Percentiles rank a stretch among this genome's conserved stretches.
Conservation (phyloP, 1,140 invertebrate species). For the Carposina sasakii region DNA sequence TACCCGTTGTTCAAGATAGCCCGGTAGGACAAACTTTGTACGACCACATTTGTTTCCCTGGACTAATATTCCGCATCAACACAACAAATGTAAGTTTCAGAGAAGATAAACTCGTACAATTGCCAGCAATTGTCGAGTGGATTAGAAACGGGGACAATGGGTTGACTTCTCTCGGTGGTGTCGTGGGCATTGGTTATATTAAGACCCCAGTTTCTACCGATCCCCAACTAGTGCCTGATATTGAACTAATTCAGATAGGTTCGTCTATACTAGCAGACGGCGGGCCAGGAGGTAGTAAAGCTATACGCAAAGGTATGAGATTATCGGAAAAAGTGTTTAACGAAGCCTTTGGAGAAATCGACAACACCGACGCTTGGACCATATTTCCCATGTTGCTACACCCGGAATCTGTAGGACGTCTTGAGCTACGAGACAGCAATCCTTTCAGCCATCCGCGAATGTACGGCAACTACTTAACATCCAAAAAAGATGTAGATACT, state of each 20-base stretch:
- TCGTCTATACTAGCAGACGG: conserved; percentile 75
- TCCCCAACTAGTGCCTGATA: conserved; percentile 74
- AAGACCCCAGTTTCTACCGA: conserved; percentile 74
- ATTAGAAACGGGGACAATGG: conserved; percentile 62
- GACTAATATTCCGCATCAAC: conserved; percentile 75
- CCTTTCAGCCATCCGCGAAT: conserved; percentile 78
- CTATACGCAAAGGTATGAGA: conserved; percentile 73
- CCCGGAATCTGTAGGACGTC: conserved; percentile 75
- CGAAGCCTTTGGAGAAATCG: conserved; percentile 69
- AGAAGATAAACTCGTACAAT: conserved; percentile 34
- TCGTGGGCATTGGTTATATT: conserved; percentile 78
- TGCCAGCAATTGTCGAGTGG: conserved; percentile 43
- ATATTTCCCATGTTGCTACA: conserved; percentile 74
- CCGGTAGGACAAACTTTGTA: conserved; percentile 77
- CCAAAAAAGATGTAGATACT: conserved; percentile 67
- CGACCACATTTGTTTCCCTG: conserved; percentile 77
- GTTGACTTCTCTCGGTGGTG: conserved; percentile 72
- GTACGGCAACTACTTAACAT: conserved; percentile 76
- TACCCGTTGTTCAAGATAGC: conserved; percentile 63
- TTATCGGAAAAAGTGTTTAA: conserved; percentile 75
- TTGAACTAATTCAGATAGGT: conserved; percentile 75
- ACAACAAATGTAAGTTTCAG: conserved; percentile 56
- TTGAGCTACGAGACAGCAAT: conserved; percentile 74
- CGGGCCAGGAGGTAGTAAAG: conserved; percentile 67
- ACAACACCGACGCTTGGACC: conserved; percentile 63